These are phyloP conservation scores for Oenanthe oenanthe DNA, from an alignment of 2,113 vertebrate species.

Conservation along the genomic window DNA sequence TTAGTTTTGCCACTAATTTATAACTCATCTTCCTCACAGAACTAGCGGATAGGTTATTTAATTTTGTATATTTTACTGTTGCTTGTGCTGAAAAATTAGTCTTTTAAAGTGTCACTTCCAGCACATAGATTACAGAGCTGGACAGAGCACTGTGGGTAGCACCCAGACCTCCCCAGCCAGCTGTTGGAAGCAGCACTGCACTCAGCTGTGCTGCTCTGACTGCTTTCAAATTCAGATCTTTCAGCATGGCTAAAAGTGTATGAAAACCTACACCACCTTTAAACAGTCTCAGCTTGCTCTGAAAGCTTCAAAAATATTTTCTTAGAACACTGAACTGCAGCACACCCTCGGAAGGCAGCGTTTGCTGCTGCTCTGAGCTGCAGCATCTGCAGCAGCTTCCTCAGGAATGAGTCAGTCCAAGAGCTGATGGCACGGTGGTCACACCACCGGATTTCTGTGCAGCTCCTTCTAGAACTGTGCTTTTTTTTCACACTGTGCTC, in stretches of 20 bases:
- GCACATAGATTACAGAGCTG: not conserved
- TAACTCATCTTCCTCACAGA: not conserved
- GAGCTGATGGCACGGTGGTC: fast-evolving
- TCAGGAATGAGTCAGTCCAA: fast-evolving
- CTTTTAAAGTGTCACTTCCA: not conserved
- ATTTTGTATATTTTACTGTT: not conserved
- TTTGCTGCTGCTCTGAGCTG: not conserved
- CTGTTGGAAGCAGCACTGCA: not conserved
- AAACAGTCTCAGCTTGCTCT: not conserved
- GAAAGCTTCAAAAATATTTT: not conserved
- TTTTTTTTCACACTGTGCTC: too few relatives aligned
- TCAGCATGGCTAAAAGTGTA: not conserved
- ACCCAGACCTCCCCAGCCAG: not conserved
- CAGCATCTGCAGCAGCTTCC: fast-evolving
- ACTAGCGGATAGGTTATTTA: not conserved
- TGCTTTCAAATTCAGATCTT: not conserved
- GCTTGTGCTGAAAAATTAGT: not conserved
- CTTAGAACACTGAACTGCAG: not conserved
- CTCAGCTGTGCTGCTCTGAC: not conserved
- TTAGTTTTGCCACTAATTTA: not conserved
- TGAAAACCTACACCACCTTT: not conserved
- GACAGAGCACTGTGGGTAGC: not conserved
- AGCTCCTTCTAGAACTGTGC: not conserved
- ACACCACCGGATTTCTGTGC: not conserved
- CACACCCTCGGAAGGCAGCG: fast-evolving